Conservation (phyloP, 2,113 vertebrate species). For the Gadus macrocephalus region DNA sequence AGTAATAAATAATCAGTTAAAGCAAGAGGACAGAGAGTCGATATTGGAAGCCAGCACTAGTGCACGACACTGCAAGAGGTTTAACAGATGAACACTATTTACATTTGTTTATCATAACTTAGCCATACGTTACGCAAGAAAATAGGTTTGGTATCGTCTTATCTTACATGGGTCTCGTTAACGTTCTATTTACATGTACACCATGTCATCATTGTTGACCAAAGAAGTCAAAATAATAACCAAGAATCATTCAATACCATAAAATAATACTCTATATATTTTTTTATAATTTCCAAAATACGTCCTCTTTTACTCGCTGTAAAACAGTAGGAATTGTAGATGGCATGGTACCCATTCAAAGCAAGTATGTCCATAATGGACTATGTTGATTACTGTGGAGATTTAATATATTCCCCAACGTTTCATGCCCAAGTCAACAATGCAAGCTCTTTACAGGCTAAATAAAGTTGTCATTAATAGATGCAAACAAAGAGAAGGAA, state of each 20-base stretch:
- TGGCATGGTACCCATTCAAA: constrained; percentile 17
- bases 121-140: constrained; percentile 14
- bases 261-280: constrained; percentile 50
- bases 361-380: background rate
- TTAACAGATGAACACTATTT: constrained; percentile 49
- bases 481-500: constrained; percentile 15
- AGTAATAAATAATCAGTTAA: background rate
- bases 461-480: constrained; percentile 23
- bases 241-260: constrained; percentile 44
- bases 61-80: constrained; percentile 27
- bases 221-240: constrained; percentile 38
- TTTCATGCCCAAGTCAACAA: constrained; percentile 31
- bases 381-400: constrained; percentile 5
- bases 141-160: constrained; percentile 32
- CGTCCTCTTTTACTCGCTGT: constrained; percentile 19
- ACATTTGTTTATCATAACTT: constrained; percentile 54
- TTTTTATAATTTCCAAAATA: constrained; percentile 7
- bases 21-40: constrained; percentile 10
- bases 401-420: constrained; percentile 18
- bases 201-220: constrained; percentile 1
- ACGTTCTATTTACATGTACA: constrained; percentile 50
- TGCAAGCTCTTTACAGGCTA: constrained; percentile 52
- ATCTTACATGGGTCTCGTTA: constrained; percentile 50
- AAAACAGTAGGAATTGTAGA: constrained; percentile 23
- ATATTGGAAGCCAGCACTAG: constrained; percentile 7